Percentiles rank a stretch among this genome's conserved stretches.
Evolutionary conservation across 1,140 invertebrate genomes (phyloP).

Genomic region (Rhopalosiphum padi): DNA sequence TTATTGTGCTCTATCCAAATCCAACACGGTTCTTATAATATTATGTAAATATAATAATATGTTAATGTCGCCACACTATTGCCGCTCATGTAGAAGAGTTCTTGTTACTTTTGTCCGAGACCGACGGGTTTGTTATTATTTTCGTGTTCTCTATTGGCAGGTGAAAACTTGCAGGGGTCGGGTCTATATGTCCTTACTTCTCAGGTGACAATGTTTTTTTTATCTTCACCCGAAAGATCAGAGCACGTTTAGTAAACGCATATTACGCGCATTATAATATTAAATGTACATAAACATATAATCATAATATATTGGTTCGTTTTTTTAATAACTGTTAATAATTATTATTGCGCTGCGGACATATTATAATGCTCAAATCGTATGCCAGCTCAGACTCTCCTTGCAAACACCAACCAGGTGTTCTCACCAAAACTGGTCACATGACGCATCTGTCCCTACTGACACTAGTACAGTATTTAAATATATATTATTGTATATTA

Average conservation of each 20-base stretch:
- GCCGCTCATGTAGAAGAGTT: not conserved
- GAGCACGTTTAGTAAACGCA: conserved; percentile 12
- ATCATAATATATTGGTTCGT: not conserved
- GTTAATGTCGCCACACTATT: not conserved
- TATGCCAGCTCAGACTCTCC: conserved; percentile 44
- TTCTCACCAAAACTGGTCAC: conserved; percentile 46
- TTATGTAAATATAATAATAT: not conserved
- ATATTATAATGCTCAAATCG: conserved; percentile 48
- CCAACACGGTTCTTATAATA: not conserved
- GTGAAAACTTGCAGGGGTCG: not conserved
- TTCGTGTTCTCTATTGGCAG: not conserved
- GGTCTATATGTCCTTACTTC: not conserved
- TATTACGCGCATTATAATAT: not conserved
- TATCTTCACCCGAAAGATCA: not conserved
- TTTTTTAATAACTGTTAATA: conserved; percentile 6
- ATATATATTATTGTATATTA: conserved; percentile 22
- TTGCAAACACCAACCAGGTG: conserved; percentile 48
- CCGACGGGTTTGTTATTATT: not conserved
- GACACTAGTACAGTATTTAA: not conserved
- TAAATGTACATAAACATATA: conserved; percentile 1
- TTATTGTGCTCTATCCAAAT: not conserved
- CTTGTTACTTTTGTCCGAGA: not conserved
- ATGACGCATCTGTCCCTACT: conserved; percentile 34
- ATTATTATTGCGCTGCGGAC: conserved; percentile 11
- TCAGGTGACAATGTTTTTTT: not conserved